Conservation (phyloP, 2,888 invertebrate genomes). For the Cryptus viduatorius region DNA sequence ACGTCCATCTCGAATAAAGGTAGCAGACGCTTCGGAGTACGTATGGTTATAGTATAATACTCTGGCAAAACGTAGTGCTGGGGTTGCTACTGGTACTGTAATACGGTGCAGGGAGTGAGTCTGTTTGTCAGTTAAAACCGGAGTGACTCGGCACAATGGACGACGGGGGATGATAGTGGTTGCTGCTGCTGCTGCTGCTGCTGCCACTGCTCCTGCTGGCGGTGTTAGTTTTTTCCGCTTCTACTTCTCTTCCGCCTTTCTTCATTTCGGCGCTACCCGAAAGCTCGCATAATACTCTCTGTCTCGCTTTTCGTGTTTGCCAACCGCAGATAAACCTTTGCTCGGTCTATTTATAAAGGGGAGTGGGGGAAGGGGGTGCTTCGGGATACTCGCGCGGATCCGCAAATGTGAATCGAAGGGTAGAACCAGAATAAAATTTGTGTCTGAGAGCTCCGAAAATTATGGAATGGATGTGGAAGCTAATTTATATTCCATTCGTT, state of each 20-base stretch:
- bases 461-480: constrained; percentile 13
- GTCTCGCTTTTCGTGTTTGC: constrained; percentile 64
- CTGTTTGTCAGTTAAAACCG: constrained; percentile 74
- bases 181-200: constrained; percentile 34
- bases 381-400: constrained; percentile 32
- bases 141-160: constrained; percentile 66
- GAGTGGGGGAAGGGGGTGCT: constrained; percentile 12
- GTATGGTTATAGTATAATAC: constrained; percentile 52
- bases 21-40: constrained; percentile 55
- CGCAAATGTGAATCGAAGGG: constrained; percentile 54
- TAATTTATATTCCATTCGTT: constrained; percentile 47
- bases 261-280: constrained; percentile 53
- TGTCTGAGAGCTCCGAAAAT: constrained; percentile 49
- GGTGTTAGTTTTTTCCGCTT: constrained; percentile 47
- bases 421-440: constrained; percentile 22
- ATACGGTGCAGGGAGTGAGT: constrained; percentile 60
- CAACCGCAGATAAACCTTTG: constrained; percentile 57
- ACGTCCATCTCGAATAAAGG: constrained; percentile 62
- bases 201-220: constrained; percentile 34
- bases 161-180: constrained; percentile 60
- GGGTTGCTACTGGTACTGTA: constrained; percentile 11
- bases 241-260: constrained; percentile 51
- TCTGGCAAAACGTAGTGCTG: constrained; percentile 50
- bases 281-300: constrained; percentile 39
- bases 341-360: constrained; percentile 55